These are phyloP conservation scores for Trematomus loennbergii DNA, from an alignment of 2,113 vertebrate species.

Conservation along the genomic window DNA sequence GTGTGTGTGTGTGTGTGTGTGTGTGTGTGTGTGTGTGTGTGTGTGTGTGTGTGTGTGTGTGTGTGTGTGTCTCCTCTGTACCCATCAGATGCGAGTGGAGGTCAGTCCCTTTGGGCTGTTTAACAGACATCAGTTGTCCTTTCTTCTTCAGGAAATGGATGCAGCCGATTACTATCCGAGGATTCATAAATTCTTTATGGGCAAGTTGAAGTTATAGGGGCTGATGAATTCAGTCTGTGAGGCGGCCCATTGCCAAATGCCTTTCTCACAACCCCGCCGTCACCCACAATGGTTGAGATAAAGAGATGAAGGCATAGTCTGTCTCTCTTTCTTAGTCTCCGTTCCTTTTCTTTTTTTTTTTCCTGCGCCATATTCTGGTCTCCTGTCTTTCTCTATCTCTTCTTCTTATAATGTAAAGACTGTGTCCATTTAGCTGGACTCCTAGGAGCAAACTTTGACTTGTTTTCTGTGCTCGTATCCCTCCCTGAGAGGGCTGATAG, in stretches of 20 bases:
- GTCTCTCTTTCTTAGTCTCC: slow-evolving; percentile 28
- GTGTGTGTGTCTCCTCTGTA: slow-evolving; percentile 50
- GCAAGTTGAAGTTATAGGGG: slow-evolving; percentile 82
- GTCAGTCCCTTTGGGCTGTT: slow-evolving; percentile 90
- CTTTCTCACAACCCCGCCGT: slow-evolving; percentile 48
- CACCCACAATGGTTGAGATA: slow-evolving; percentile 52
- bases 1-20: slow-evolving; percentile 18
- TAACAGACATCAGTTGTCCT: slow-evolving; percentile 89
- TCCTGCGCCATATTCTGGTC: background rate
- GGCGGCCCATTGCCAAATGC: slow-evolving; percentile 73
- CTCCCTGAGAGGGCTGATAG: slow-evolving; percentile 22
- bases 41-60: slow-evolving; percentile 33
- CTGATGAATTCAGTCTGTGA: slow-evolving; percentile 86
- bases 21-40: slow-evolving; percentile 34
- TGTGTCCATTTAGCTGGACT: slow-evolving; percentile 52
- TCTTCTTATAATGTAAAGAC: slow-evolving; percentile 42
- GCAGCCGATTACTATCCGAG: slow-evolving; percentile 90
- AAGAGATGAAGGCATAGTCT: slow-evolving; percentile 64
- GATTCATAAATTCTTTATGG: slow-evolving; percentile 92
- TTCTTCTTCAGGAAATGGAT: slow-evolving; percentile 89
- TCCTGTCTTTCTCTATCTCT: slow-evolving; percentile 18
- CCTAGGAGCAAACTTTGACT: slow-evolving; percentile 35
- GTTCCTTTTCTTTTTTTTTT: slow-evolving; percentile 20
- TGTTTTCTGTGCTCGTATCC: slow-evolving; percentile 32
- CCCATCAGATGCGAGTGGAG: slow-evolving; percentile 85